Percentiles rank a stretch among this genome's conserved stretches.
These are phyloP conservation scores for Ophion ellenae DNA, from an alignment of 2,888 invertebrate species.

Conservation along the genomic window DNA sequence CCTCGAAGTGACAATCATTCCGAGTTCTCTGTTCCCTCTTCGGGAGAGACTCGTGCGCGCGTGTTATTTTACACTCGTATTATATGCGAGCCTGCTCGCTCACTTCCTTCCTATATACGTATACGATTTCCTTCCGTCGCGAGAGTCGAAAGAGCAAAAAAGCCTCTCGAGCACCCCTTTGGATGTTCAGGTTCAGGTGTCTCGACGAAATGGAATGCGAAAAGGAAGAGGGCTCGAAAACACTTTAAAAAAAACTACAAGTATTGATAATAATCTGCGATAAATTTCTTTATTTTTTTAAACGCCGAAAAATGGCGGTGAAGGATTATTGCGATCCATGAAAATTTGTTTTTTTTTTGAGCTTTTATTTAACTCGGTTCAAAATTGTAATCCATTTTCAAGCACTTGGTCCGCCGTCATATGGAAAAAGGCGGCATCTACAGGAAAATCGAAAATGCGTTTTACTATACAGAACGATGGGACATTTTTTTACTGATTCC, in stretches of 20 bases:
- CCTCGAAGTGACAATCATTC: constrained; percentile 58
- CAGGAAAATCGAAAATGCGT: too few relatives aligned
- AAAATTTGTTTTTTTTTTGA: too few relatives aligned
- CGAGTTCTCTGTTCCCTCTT: constrained; percentile 2
- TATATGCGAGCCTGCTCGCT: constrained; percentile 39
- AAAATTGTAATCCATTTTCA: too few relatives aligned
- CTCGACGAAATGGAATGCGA: background rate
- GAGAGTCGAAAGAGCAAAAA: background rate
- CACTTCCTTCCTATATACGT: constrained; percentile 52
- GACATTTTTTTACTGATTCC: too few relatives aligned
- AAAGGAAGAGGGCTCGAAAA: background rate
- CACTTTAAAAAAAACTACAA: background rate
- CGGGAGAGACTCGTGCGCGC: constrained; percentile 12
- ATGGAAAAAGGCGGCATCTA: too few relatives aligned
- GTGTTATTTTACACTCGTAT: constrained; percentile 26
- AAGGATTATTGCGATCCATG: too few relatives aligned
- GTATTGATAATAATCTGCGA: background rate
- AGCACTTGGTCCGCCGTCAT: too few relatives aligned
- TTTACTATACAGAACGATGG: too few relatives aligned
- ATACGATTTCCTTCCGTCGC: constrained; percentile 53
- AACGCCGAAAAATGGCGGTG: too few relatives aligned
- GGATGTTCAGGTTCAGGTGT: constrained; percentile 1
- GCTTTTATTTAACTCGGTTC: too few relatives aligned
- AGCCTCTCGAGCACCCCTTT: background rate
- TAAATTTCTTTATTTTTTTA: background rate